Evolutionary conservation across 92 coral and sea anemone species (phyloP).

Genomic region (Desmophyllum pertusum): DNA sequence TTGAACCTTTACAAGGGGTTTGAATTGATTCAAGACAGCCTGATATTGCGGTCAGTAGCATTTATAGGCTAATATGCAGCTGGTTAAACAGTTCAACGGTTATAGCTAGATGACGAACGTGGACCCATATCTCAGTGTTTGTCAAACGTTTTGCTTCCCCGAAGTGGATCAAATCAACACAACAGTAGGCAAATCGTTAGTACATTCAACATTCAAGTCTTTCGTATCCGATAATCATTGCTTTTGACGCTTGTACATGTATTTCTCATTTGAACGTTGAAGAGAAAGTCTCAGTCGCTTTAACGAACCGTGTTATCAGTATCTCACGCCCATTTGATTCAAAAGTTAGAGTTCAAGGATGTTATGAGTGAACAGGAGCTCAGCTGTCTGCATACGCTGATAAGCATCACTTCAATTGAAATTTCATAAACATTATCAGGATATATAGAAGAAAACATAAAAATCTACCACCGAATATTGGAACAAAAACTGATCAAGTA

Average conservation of each 20-base stretch:
- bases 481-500: no score
- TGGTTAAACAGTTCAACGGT: neutral
- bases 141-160: neutral
- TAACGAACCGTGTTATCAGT: neutral
- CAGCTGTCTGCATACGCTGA: neutral
- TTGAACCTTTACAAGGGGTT: neutral
- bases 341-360: neutral
- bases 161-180: neutral
- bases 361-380: neutral
- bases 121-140: neutral
- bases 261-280: neutral
- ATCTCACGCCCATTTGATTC: neutral
- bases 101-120: neutral
- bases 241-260: neutral
- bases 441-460: no score
- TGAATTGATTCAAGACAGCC: neutral
- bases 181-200: neutral
- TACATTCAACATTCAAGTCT: neutral
- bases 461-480: no score
- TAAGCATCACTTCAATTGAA: no score
- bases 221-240: neutral
- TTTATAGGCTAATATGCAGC: no score
- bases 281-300: neutral
- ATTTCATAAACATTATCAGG: no score
- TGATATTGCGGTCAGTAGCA: no score